Evolutionary conservation across 1,140 invertebrate genomes (phyloP).

Genomic region (Papilio xuthus): DNA sequence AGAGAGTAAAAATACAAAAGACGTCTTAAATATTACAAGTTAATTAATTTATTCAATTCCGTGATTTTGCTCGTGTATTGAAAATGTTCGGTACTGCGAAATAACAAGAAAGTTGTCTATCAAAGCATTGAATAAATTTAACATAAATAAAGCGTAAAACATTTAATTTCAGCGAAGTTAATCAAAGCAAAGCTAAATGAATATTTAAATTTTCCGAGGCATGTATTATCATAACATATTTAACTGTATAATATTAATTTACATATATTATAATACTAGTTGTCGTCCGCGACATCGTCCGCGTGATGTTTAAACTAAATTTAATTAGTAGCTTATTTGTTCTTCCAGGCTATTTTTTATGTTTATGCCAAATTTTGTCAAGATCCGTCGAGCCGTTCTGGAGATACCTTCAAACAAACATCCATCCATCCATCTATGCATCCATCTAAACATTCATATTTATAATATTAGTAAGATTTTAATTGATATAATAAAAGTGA

Average conservation of each 20-base stretch:
- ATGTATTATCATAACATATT: neutral
- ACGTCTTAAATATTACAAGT: neutral
- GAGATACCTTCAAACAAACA: too few species aligned
- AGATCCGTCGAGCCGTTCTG: too few species aligned
- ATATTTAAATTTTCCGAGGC: neutral
- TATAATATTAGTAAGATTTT: too few species aligned
- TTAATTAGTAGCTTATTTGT: too few species aligned
- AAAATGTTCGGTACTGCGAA: conserved; percentile 10
- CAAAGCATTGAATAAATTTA: conserved; percentile 27
- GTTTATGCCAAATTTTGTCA: too few species aligned
- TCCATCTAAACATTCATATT: too few species aligned
- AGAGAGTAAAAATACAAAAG: neutral
- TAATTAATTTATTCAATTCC: conserved; percentile 13
- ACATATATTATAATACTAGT: neutral
- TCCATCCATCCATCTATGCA: too few species aligned
- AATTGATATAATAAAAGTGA: neutral
- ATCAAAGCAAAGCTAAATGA: conserved; percentile 6
- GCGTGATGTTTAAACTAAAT: too few species aligned
- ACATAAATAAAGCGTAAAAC: conserved; percentile 18
- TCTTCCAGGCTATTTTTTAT: too few species aligned
- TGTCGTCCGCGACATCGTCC: too few species aligned
- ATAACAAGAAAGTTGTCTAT: conserved; percentile 12
- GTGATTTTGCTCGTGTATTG: neutral
- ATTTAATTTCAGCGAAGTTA: conserved; percentile 1
- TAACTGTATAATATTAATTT: neutral